Evolutionary conservation across 2,113 vertebrate genomes (phyloP), one percentile per base, ranked within the genome.

Genomic region (Corythornis cristatus): DNA sequence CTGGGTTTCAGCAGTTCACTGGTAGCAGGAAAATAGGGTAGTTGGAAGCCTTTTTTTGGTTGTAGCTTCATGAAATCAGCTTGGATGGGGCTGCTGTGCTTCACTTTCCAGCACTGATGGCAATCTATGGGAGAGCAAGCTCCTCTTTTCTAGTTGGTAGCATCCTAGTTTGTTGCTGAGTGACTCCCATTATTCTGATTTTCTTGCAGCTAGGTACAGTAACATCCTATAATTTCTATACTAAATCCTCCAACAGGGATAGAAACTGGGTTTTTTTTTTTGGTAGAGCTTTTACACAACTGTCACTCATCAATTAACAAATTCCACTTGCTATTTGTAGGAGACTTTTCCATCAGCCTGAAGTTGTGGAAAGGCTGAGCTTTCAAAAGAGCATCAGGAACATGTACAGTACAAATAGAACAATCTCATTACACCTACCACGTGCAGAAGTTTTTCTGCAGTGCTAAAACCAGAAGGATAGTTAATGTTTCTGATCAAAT

Each of bases 401-500:
- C 0, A 2, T 79, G 71, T 93, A 83, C 80, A 92, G 86, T 90
- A 77, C 88, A 88, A 85, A 93, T 93, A 90, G 93, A 87, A 93
- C 37, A 94, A 89, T 86, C 57, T 90, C 23, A 78, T 91, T 70
- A 11, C 8, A 23, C 26, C 81, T 93, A 46, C 12, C 37, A 65
- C 31, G 46, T 67, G 88, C 80, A 76, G 79, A 40, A 81, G 22
- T 58, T 87, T 78, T 90, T 89, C 83, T 96, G 86, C 40, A 25
- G 3, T 53, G 54, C 35, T 82, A 37, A 83, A 64, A 94, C 42
- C 43, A 85, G 40, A 62, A 74, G 37, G 28, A 65, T 48, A 88
- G 68, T 94, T 96, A 91, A 90, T 90, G 83, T 81, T 94, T 92
- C 93, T 95, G 91, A 94, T 94, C 86, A 73, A 88, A 85, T 79